Percentiles rank a stretch among this genome's conserved stretches.
Evolutionary conservation across 2,113 vertebrate genomes (phyloP).

Genomic region (Polypterus bichir): DNA sequence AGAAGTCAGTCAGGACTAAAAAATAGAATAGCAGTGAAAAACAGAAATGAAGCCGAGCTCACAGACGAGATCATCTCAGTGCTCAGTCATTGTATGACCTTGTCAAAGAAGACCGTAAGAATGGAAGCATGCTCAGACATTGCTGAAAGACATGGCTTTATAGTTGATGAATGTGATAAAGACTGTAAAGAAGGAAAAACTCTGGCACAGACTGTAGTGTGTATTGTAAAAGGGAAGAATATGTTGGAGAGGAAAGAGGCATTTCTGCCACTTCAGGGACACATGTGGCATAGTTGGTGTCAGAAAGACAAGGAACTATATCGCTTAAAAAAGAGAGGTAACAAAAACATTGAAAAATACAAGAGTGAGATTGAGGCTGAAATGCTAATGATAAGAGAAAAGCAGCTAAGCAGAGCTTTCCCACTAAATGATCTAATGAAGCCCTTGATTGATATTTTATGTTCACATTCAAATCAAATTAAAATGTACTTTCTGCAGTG

Average conservation of each 20-base stretch:
- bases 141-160: slow-evolving; percentile 19
- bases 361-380: slow-evolving; percentile 23
- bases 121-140: slow-evolving; percentile 19
- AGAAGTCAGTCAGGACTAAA: neutral
- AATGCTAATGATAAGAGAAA: slow-evolving; percentile 17
- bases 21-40: slow-evolving; percentile 20
- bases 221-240: slow-evolving; percentile 22
- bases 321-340: slow-evolving; percentile 32
- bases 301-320: slow-evolving; percentile 36
- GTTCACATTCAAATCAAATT: slow-evolving; percentile 1
- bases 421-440: slow-evolving; percentile 30
- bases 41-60: slow-evolving; percentile 32
- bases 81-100: slow-evolving; percentile 25
- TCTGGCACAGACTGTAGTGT: slow-evolving; percentile 15
- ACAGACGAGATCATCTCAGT: slow-evolving; percentile 14
- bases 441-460: slow-evolving; percentile 23
- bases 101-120: neutral
- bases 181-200: slow-evolving; percentile 20
- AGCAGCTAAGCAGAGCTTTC: slow-evolving; percentile 21
- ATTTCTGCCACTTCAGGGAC: slow-evolving; percentile 37
- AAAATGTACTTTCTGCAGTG: slow-evolving; percentile 15
- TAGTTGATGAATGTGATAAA: slow-evolving; percentile 25
- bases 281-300: slow-evolving; percentile 37
- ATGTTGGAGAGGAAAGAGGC: slow-evolving; percentile 29
- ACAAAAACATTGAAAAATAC: slow-evolving; percentile 35